Conservation (phyloP, 1,140 invertebrate species). For the Odontomachus brunneus region DNA sequence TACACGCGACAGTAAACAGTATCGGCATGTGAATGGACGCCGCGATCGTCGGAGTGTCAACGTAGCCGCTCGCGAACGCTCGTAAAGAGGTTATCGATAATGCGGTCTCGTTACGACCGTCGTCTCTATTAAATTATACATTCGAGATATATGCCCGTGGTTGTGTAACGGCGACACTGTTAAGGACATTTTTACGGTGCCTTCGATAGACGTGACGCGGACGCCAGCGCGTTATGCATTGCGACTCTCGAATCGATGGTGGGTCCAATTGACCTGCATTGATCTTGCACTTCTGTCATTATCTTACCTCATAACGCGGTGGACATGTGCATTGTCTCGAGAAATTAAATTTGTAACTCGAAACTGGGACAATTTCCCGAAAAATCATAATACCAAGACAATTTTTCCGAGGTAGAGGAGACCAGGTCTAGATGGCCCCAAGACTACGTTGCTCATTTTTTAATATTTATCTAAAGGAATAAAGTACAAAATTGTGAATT, state of each 20-base stretch:
- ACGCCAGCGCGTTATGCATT: not conserved
- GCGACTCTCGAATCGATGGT: not conserved
- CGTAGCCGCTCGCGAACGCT: not conserved
- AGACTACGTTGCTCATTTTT: no score
- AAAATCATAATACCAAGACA: no score
- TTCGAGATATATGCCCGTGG: not conserved
- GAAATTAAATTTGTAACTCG: no score
- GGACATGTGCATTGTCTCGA: no score
- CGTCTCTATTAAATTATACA: slow-evolving; percentile 32
- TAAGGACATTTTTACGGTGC: not conserved
- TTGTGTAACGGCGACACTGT: not conserved
- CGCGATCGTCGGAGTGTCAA: not conserved
- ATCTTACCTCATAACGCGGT: no score
- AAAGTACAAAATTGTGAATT: no score
- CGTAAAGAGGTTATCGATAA: slow-evolving; percentile 14
- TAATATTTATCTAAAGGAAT: no score
- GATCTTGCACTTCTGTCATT: no score
- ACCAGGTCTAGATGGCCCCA: no score
- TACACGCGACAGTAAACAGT: not conserved
- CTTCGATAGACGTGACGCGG: not conserved
- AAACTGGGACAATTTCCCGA: no score
- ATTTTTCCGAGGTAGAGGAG: no score
- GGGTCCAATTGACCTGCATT: not conserved
- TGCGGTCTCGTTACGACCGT: not conserved
- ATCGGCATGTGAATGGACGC: not conserved